Base-by-base conservation (phyloP, 2,113 vertebrate species). In the Lasiurus cinereus region DNA sequence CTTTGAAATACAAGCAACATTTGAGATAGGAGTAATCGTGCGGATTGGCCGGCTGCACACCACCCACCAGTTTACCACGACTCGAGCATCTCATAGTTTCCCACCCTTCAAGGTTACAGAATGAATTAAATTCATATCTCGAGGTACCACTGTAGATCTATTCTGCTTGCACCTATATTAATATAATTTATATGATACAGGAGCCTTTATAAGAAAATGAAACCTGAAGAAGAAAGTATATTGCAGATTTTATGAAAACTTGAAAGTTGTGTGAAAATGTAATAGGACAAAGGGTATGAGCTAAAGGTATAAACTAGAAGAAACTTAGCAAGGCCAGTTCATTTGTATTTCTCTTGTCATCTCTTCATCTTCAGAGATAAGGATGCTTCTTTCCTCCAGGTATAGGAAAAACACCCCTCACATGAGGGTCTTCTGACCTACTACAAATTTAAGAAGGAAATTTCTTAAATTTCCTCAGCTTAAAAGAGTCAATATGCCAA, bases 101-200 rank as follows among this genome's bases (percentile, higher is more conserved):
- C 39, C 39, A 39, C 39, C 3, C 39, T 5, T 39, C 39, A 39
- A 39, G 39, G 39, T 39, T 39, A 39, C 5, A 5, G 39, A 39
- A 39, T 39, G 39, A 39, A 39, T 39, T 39, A 39, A 39, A 39
- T 5, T 39, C 39, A 5, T 39, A 39, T 39, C 39, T 39, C 39
- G 39, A 39, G 39, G 39, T 39, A 39, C 39, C 39, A 39, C 39
- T 39, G 39, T 39, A 0, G 98, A 99, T 93, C 97, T 98, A 83
- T 99, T 99, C 88, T 98, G 98, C 95, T 99, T 98, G 64, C 98
- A 99, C 98, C 99, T 99, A 97, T 83, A 52, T 66, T 78, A 36
- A 29, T 88, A 29, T 39, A 89, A 78, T 52, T 14, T 89, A 36
- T n/a, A 21, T 39, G n/a, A 89, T 59, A 78, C 22, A 66, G 56